Conservation (phyloP, 1,140 invertebrate species). For the Dufourea novaeangliae region DNA sequence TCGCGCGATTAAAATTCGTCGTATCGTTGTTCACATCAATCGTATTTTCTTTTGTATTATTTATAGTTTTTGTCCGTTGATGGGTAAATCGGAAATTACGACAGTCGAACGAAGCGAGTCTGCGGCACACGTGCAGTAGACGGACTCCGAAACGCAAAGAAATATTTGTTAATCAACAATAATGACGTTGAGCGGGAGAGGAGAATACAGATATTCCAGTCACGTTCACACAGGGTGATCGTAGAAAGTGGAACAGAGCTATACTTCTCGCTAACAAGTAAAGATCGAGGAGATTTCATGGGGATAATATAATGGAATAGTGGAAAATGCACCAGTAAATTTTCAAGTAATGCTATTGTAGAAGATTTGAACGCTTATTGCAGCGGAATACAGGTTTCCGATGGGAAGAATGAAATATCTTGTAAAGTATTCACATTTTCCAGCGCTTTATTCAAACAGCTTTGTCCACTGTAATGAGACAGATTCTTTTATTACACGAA, state of each 20-base stretch:
- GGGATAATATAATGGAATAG: slow-evolving; percentile 2
- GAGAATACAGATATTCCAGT: not conserved
- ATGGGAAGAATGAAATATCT: not conserved
- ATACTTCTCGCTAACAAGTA: not conserved
- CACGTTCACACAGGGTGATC: not conserved
- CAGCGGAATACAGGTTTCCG: not conserved
- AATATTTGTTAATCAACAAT: slow-evolving; percentile 1
- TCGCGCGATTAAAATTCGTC: no score
- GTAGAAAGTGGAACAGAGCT: not conserved
- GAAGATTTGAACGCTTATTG: not conserved
- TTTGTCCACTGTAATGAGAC: not conserved
- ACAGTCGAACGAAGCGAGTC: not conserved
- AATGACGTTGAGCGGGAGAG: not conserved
- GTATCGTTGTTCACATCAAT: no score
- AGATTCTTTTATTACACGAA: not conserved
- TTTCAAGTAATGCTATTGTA: not conserved
- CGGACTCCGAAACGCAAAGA: not conserved
- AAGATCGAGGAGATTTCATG: slow-evolving; percentile 1
- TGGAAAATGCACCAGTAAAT: not conserved
- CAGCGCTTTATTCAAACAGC: not conserved
- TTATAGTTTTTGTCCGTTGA: no score
- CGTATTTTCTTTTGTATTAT: no score
- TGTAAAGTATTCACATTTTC: not conserved
- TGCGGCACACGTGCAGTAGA: no score
- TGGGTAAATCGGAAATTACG: no score